Conservation (phyloP, 1,140 invertebrate species). For the Drosophila equinoxialis region DNA sequence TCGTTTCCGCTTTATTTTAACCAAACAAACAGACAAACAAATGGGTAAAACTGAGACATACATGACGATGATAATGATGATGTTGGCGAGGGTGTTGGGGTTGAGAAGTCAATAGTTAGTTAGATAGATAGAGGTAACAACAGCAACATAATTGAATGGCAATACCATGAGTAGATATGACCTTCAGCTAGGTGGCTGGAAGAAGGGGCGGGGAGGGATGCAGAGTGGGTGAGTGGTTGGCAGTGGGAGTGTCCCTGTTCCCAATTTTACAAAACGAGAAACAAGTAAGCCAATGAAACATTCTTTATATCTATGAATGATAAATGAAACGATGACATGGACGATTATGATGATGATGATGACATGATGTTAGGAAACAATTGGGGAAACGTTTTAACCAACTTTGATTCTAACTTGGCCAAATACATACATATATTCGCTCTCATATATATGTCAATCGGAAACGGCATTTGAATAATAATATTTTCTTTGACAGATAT, state of each 20-base stretch:
- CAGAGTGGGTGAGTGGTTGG: background rate
- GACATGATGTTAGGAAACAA: background rate
- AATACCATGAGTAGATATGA: slow-evolving; percentile 31
- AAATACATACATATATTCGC: too few relatives aligned
- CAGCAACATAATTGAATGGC: slow-evolving; percentile 53
- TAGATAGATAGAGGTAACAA: background rate
- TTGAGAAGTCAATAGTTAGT: background rate
- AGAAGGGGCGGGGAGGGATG: background rate
- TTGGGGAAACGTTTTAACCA: background rate
- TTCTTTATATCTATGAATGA: background rate
- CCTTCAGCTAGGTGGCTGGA: slow-evolving; percentile 29
- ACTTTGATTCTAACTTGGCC: too few relatives aligned
- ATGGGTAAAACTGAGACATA: background rate
- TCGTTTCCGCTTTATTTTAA: background rate
- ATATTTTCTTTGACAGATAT: background rate
- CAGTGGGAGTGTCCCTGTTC: background rate
- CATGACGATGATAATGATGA: background rate
- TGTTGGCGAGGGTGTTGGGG: background rate
- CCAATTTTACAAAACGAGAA: background rate
- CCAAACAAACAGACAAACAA: slow-evolving; percentile 4
- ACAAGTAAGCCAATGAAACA: slow-evolving; percentile 1
- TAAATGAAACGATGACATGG: background rate
- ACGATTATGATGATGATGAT: background rate
- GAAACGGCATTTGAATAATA: background rate
- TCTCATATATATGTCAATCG: too few relatives aligned